Conservation (phyloP, 92 coral and sea anemone genomes). For the Palythoa heliodiscus region DNA sequence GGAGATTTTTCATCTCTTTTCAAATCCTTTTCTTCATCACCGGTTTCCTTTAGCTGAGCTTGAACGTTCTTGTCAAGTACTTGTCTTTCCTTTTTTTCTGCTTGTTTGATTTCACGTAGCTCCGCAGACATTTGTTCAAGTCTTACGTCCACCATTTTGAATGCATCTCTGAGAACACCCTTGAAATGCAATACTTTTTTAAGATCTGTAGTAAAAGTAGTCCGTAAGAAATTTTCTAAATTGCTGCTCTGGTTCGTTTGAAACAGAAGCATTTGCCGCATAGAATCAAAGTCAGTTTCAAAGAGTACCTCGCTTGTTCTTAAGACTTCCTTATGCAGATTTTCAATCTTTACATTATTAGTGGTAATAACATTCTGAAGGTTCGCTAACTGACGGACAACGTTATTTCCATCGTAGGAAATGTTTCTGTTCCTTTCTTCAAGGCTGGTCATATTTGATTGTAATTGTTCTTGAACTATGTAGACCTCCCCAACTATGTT, state of each 20-base stretch:
- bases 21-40: not conserved
- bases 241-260: slow-evolving; percentile 2
- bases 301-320: not conserved
- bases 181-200: not conserved
- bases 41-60: not conserved
- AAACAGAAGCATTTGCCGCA: slow-evolving; percentile 31
- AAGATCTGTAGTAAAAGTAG: not conserved
- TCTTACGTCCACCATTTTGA: not conserved
- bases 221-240: not conserved
- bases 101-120: not conserved
- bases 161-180: not conserved
- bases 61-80: not conserved
- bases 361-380: not conserved
- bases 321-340: slow-evolving; percentile 16
- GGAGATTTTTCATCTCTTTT: not conserved
- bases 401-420: too few species aligned
- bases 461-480: not conserved
- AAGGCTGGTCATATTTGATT: not conserved
- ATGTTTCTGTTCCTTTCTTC: not conserved
- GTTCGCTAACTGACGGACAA: not conserved
- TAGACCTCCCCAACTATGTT: not conserved
- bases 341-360: slow-evolving; percentile 7
- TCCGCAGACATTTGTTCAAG: slow-evolving; percentile 19
- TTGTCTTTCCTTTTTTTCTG: not conserved
- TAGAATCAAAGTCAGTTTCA: slow-evolving; percentile 7